phyloP scores from a whole-genome alignment of 2,113 vertebrate genomes.

The Bettongia penicillata region DNA sequence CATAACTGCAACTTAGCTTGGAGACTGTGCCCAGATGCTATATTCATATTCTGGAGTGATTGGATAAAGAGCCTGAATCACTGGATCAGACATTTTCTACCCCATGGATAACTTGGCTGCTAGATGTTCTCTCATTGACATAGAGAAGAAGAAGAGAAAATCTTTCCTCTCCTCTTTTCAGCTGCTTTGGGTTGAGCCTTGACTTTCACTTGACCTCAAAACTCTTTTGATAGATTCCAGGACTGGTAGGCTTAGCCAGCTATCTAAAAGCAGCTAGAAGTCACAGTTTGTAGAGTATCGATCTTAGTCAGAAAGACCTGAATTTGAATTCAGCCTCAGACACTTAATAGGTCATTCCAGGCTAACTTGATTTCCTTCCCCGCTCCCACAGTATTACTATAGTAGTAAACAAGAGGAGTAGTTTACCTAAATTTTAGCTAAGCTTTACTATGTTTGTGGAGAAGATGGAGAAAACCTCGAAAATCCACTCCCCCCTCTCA shows the following conservation, averaged over 20 bases:
- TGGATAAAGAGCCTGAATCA: not conserved
- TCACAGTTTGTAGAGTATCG: not conserved
- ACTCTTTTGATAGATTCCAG: too few relatives aligned
- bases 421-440: not conserved
- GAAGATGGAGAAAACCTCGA: not conserved
- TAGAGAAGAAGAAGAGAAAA: not conserved
- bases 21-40: not conserved
- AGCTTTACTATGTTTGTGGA: not conserved
- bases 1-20: not conserved
- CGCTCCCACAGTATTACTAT: not conserved
- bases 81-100: not conserved
- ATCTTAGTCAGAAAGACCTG: not conserved
- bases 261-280: not conserved
- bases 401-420: not conserved
- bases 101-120: not conserved
- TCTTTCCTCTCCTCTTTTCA: not conserved
- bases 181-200: not conserved
- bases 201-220: not conserved
- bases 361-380: not conserved
- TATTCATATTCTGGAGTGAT: not conserved
- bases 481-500: not conserved
- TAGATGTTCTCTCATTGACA: not conserved
- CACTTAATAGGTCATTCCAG: not conserved
- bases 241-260: not conserved
- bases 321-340: not conserved